phyloP scores from a whole-genome alignment of 2,888 invertebrate species.

The Magallana nippona region DNA sequence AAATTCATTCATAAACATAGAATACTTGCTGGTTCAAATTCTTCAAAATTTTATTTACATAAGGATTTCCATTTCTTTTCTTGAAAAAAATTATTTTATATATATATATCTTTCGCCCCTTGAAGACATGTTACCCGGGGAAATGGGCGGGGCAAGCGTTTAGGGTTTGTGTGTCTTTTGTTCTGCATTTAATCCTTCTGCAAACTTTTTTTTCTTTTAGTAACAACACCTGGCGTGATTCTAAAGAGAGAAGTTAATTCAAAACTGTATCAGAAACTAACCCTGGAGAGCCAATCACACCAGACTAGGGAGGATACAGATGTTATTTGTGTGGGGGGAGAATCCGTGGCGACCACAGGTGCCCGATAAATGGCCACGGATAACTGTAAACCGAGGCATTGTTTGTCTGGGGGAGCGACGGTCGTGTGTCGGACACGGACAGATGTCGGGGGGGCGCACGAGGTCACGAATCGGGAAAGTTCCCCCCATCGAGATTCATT shows the following conservation, averaged over 20 bases:
- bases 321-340: slow-evolving; percentile 11
- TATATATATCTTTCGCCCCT: too few species aligned
- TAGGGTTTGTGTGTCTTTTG: too few species aligned
- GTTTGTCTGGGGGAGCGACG: slow-evolving; percentile 7
- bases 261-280: background rate
- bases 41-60: too few species aligned
- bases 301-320: background rate
- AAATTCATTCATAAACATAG: too few species aligned
- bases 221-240: background rate
- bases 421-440: slow-evolving; percentile 27
- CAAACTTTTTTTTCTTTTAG: background rate
- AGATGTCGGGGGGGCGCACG: slow-evolving; percentile 14
- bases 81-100: too few species aligned
- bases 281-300: background rate
- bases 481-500: background rate
- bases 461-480: background rate
- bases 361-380: slow-evolving; percentile 12
- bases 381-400: slow-evolving; percentile 6
- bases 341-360: background rate
- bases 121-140: too few species aligned
- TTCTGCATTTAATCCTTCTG: too few species aligned
- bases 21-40: too few species aligned
- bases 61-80: too few species aligned
- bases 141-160: too few species aligned
- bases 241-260: background rate